Conservation (phyloP, 1,140 invertebrate species). For the Brachionus koreanus region DNA sequence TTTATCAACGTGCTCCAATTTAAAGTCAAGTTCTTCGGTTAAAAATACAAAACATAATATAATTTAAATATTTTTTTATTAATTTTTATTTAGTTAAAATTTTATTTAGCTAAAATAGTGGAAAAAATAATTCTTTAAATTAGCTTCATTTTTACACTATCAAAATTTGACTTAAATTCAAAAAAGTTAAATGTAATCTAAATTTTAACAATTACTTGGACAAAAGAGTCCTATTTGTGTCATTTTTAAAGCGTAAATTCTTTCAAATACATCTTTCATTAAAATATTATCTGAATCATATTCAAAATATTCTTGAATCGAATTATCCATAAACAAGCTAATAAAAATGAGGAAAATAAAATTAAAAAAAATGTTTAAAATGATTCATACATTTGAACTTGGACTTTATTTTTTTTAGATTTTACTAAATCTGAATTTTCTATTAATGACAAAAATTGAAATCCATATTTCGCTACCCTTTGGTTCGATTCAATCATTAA, state of each 20-base stretch:
- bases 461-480: background rate
- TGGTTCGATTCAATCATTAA: constrained; percentile 25
- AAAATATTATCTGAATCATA: background rate
- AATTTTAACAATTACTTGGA: constrained; percentile 33
- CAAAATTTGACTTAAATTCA: no score
- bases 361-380: background rate
- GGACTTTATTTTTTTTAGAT: background rate
- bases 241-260: background rate
- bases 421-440: background rate
- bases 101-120: no score
- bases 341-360: background rate
- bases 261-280: constrained; percentile 1
- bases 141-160: no score
- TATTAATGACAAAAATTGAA: constrained; percentile 1
- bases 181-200: no score
- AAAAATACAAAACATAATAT: no score
- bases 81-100: no score
- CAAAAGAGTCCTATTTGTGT: background rate
- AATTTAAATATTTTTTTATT: no score
- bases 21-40: background rate
- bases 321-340: background rate
- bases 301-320: background rate
- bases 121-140: no score
- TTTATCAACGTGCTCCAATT: constrained; percentile 15
- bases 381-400: background rate